Conservation (phyloP, 1,140 invertebrate genomes). For the Zaprionus ornatus region DNA sequence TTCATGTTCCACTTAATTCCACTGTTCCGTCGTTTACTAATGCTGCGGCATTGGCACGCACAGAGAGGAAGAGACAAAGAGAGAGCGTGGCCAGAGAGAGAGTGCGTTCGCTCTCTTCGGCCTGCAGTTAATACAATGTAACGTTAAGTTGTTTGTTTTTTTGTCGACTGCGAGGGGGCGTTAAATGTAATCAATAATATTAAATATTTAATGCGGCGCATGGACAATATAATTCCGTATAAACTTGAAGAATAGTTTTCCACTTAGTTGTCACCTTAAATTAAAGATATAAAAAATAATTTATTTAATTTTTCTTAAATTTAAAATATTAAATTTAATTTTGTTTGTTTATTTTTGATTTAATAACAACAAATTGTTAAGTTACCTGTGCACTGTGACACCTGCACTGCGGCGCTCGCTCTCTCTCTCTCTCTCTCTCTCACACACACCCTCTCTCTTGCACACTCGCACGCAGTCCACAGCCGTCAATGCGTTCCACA, state of each 20-base stretch:
- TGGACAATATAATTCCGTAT: neutral
- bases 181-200: conserved; percentile 81
- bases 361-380: conserved; percentile 10
- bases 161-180: conserved; percentile 12
- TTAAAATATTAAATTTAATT: neutral
- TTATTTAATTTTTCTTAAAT: neutral
- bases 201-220: conserved; percentile 80
- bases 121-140: conserved; percentile 64
- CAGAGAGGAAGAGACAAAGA: neutral
- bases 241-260: neutral
- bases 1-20: conserved; percentile 12
- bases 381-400: conserved; percentile 51
- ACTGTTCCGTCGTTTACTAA: conserved; percentile 65
- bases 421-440: neutral
- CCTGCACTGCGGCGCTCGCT: conserved; percentile 3
- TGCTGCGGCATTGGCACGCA: conserved; percentile 28
- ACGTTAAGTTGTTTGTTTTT: conserved; percentile 64
- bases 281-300: neutral
- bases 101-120: neutral
- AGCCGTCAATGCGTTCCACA: conserved; percentile 49
- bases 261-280: neutral
- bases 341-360: conserved; percentile 1
- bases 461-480: conserved; percentile 10
- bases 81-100: neutral
- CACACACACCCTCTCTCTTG: neutral